Evolutionary conservation across 1,140 invertebrate species (phyloP), one percentile per base, ranked within the genome.

Genomic region (Achatina immaculata): DNA sequence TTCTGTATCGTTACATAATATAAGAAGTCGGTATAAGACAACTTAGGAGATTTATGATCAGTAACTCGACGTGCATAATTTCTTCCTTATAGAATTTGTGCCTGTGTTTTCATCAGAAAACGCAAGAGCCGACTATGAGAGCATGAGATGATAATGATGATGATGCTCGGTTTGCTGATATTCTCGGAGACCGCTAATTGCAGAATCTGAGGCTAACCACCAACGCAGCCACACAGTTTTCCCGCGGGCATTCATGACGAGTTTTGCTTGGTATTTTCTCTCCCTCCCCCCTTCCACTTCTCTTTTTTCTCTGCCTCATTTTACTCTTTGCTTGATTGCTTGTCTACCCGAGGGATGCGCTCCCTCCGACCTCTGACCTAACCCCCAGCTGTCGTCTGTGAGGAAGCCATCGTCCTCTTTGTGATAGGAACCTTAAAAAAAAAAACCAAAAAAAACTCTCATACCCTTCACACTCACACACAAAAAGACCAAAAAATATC

Each of bases 361-460:
- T 24, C n/a, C 51, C 65, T 62, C 6, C n/a, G 58, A 43, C 62
- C 76, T n/a, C 58, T 68, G 58, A 68, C 62, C 74, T 34, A 24
- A 77, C 51, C 36, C 76, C 76, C 76, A 78, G 76, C 76, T 78
- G 76, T 78, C 76, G 62, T 1, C 38, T 77, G 31, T 77, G 45
- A 28, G 31, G 14, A 2, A 24, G 38, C 68, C 43, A 68, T 78
- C 4, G 28, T 16, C 62, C 40, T 66, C 76, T 78, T 78, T 78
- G 76, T 78, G 62, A 51, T 65, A 19, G 7, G 28, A 28, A 43
- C 68, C 38, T 1, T 31, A 66, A 66, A 66, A 66, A 36, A 55
- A 55, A 55, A 55, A 31, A 62, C 6, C 6, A 9, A 6, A 31
- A 31, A 62, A 62, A 62, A 6, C 58, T 2, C 0, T 31, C 48